Base-by-base conservation (phyloP, 2,113 vertebrate species). In the Cygnus atratus region DNA sequence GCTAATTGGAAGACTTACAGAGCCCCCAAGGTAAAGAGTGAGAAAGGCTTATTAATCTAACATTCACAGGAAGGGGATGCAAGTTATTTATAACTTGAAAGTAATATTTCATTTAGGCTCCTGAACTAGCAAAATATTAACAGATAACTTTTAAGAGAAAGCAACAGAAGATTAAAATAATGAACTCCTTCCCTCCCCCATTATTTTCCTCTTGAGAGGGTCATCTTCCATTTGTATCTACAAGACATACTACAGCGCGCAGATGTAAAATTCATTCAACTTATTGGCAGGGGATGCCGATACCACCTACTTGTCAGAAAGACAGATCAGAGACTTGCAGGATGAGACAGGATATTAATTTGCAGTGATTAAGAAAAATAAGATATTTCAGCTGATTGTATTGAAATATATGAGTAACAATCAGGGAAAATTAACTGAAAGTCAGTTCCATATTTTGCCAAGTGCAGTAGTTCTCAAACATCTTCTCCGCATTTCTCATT, bases 351-450 rank as follows among this genome's bases (percentile, higher is more conserved):
- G 33, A 46, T 68, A 94, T 70, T 92, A 31, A 76, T 68, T 92
- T 85, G 35, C 77, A 78, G 44, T 70, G 48, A 96, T 92, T 87
- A 95, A 87, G 72, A 94, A 92, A 88, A 96, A 93, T 21, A 68
- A 88, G 70, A 50, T 84, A 62, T 81, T 91, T 84, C 48, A 73
- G 74, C 54, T 91, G 54, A 84, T 79, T 33, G 44, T 50, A 50
- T 24, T 50, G 48, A 50, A 50, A 50, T 50, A 46, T 46, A 50
- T 24, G 22, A 50, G 22, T 50, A 50, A 50, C 48, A 79, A 75
- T 19, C 67, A 59, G 24, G 11, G 33, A 43, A 80, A 83, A 89
- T 18, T 16, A 88, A 65, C 0, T 10, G 13, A 29, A 58, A 86
- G 39, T 3, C 41, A 67, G 63, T 44, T 54, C 43, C 61, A 50